A percentile compares a stretch with the other conserved stretches of the same genome.
These are phyloP conservation scores for Nesidiocoris tenuis DNA, from an alignment of 2,888 invertebrate genomes.

Conservation along the genomic window DNA sequence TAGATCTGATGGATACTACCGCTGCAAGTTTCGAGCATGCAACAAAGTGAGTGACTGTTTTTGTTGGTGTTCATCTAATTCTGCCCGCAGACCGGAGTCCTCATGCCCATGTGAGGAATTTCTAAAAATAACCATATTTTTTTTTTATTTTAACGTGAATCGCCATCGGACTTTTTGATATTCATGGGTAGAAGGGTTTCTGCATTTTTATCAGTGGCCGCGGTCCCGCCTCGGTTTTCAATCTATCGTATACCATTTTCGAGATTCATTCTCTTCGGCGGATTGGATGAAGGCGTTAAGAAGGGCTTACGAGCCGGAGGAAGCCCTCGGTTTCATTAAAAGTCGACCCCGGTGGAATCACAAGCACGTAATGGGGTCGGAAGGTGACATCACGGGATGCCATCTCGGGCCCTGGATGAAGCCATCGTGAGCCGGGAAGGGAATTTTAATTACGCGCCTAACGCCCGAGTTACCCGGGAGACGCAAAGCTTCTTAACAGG, in stretches of 20 bases:
- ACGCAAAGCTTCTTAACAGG: neutral
- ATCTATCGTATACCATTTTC: too few relatives aligned
- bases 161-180: too few relatives aligned
- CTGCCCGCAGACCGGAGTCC: too few relatives aligned
- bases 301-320: neutral
- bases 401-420: neutral
- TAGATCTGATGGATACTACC: too few relatives aligned
- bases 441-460: neutral
- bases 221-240: neutral
- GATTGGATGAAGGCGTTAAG: neutral
- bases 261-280: neutral
- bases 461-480: neutral
- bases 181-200: too few relatives aligned
- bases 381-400: neutral
- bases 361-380: neutral
- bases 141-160: too few relatives aligned
- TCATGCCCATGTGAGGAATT: too few relatives aligned
- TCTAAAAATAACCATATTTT: too few relatives aligned
- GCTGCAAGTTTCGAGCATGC: too few relatives aligned
- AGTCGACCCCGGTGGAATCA: neutral
- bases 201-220: too few relatives aligned
- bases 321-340: neutral
- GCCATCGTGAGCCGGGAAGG: neutral
- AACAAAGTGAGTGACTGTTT: too few relatives aligned
- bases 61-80: too few relatives aligned